Conservation (phyloP, 2,113 vertebrate genomes). For the Erinaceus europaeus region DNA sequence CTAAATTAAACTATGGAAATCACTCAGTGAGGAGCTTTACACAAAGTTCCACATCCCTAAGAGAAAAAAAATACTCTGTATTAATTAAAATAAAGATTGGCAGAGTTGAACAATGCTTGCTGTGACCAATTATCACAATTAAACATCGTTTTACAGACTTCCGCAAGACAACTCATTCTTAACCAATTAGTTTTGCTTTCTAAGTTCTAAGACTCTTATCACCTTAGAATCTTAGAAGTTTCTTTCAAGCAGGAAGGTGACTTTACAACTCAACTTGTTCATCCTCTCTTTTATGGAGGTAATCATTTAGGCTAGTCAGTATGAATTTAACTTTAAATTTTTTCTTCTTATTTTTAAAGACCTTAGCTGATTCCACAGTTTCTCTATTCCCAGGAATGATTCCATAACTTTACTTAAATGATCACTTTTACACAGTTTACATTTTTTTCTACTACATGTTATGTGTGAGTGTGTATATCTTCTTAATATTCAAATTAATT, state of each 20-base stretch:
- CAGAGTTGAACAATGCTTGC: constrained; percentile 2
- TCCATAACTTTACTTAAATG: background rate
- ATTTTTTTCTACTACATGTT: background rate
- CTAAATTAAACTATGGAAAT: background rate
- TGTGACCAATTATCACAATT: constrained; percentile 1
- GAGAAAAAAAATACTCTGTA: background rate
- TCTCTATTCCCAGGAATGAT: background rate
- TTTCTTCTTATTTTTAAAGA: too few relatives aligned
- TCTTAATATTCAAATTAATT: background rate
- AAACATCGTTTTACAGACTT: background rate
- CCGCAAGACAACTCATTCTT: background rate
- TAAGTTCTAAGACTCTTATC: background rate
- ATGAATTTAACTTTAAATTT: background rate
- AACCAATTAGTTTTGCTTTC: background rate
- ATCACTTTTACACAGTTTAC: background rate
- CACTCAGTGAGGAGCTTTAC: background rate
- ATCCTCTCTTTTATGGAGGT: background rate
- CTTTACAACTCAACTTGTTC: background rate
- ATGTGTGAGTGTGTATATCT: background rate
- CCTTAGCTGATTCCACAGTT: background rate
- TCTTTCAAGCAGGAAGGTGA: background rate
- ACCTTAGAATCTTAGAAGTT: background rate
- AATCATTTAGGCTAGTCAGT: background rate
- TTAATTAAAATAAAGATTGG: constrained; percentile 42
- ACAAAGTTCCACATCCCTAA: background rate